A percentile compares a stretch with the other conserved stretches of the same genome.
Evolutionary conservation across 1,140 invertebrate genomes (phyloP).

Genomic region (Drosophila bipectinata): DNA sequence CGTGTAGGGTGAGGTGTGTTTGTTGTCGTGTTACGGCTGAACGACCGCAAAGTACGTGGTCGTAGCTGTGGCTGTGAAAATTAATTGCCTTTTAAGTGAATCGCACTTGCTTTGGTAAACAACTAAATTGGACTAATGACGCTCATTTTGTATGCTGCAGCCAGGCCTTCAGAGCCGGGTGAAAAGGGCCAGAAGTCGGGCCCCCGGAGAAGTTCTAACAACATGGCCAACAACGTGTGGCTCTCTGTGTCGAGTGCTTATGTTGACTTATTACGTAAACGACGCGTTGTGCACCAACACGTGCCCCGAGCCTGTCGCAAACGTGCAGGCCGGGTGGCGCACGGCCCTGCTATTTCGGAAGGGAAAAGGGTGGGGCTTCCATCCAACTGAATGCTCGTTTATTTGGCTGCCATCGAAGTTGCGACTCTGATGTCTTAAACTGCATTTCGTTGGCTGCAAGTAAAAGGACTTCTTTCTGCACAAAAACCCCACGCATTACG

Average conservation of each 20-base stretch:
- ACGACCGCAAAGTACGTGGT: conserved; percentile 82
- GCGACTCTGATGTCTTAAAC: conserved; percentile 17
- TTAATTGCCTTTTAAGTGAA: conserved; percentile 84
- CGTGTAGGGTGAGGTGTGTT: conserved; percentile 47
- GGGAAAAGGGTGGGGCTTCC: not conserved
- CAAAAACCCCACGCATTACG: conserved; percentile 16
- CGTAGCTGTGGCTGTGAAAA: conserved; percentile 72
- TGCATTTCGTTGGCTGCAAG: conserved; percentile 19
- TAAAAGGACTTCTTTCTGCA: conserved; percentile 7
- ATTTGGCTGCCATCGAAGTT: conserved; percentile 58
- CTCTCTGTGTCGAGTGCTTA: conserved; percentile 44
- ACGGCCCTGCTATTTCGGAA: not conserved
- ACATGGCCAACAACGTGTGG: conserved; percentile 50
- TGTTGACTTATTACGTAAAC: conserved; percentile 81
- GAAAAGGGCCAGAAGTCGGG: conserved; percentile 6
- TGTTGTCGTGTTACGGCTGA: conserved; percentile 80
- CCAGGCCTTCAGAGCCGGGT: conserved; percentile 11
- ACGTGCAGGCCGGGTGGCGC: conserved; percentile 2
- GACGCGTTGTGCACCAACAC: conserved; percentile 65
- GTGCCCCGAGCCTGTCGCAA: conserved; percentile 32
- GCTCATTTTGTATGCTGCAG: conserved; percentile 78
- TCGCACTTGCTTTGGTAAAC: conserved; percentile 82
- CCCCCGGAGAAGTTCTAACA: conserved; percentile 30
- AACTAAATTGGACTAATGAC: conserved; percentile 83
- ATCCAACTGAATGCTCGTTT: conserved; percentile 41